Percentiles rank a stretch among this genome's conserved stretches.
phyloP scores from a whole-genome alignment of 2,797 vertebrate genomes.

The Acestrorhynchus altus region DNA sequence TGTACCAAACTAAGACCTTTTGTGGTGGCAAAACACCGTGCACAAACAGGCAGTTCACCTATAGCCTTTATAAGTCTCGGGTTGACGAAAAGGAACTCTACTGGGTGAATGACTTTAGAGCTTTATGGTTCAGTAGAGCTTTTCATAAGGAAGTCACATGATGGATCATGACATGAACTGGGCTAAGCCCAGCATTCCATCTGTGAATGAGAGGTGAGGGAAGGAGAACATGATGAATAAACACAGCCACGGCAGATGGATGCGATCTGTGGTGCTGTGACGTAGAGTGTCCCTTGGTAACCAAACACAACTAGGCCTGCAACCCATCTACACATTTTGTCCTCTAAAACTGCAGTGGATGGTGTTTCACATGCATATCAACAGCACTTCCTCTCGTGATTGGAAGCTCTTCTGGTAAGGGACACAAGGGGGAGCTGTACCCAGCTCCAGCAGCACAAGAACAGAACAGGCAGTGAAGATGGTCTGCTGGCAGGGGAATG shows the following conservation, averaged over 20 bases:
- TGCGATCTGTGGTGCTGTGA: slow-evolving; percentile 13
- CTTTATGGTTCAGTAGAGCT: background rate
- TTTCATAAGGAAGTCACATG: slow-evolving; percentile 22
- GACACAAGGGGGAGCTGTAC: slow-evolving; percentile 61
- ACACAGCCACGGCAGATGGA: slow-evolving; percentile 25
- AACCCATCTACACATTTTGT: background rate
- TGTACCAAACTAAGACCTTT: background rate
- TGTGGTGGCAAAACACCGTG: slow-evolving; percentile 6
- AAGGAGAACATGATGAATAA: slow-evolving; percentile 11
- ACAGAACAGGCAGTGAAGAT: slow-evolving; percentile 24
- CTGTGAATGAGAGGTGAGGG: slow-evolving; percentile 14
- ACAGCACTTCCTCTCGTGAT: slow-evolving; percentile 3
- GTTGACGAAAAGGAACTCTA: slow-evolving; percentile 13
- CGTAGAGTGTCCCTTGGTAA: slow-evolving; percentile 41
- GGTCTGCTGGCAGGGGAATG: slow-evolving; percentile 44
- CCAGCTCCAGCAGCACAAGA: slow-evolving; percentile 53
- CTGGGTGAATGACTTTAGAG: background rate
- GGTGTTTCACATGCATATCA: background rate
- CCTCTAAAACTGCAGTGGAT: background rate
- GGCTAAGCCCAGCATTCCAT: slow-evolving; percentile 10
- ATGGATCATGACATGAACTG: background rate
- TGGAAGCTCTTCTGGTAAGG: background rate
- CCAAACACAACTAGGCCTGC: background rate
- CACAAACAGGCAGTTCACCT: background rate
- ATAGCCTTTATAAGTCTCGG: background rate